Base-by-base conservation (phyloP, 2,888 invertebrate species). In the Bellardia pandia region DNA sequence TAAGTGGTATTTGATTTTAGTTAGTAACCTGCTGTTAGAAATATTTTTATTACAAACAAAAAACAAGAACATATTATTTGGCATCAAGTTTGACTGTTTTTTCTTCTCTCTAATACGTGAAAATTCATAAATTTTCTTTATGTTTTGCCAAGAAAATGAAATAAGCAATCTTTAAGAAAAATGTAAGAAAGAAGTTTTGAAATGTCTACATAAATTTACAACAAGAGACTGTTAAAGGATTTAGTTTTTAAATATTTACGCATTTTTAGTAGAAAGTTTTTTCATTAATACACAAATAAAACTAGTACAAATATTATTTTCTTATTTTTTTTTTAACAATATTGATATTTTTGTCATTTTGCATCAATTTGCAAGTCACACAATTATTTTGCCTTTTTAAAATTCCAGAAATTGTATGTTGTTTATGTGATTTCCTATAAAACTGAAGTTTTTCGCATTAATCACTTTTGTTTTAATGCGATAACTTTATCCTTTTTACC, bases 1-100 rank as follows among this genome's bases (percentile, higher is more conserved):
- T 74, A 69, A 84, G 86, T 77, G 53, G 14, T 60, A 84, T 68
- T 80, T 85, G 84, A 87, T 81, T 87, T 77, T 45, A 69, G 60
- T 74, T 51, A 30, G 77, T 64, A 85, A 81, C 84, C 86, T 84
- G 84, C 86, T 85, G 86, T 81, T 87, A 64, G 77, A 33, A 74
- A 74, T 68, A 77, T 77, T 76, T 76, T 83, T 72, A 84, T 80
- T 85, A 51, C 3, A 66, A 37, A 80, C 77, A 40, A 14, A 60
- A 23, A 37, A 71, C 8, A 9, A 30, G n/a, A 82, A 75, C 58
- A 80, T 56, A 58, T 86, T 74, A 78, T 64, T 79, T 86, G 78
- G 69, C 75, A 79, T 69, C 75, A 69, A 82, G 69, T 79, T 75
- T 1, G 40, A 76, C n/a, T 33, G 37, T 7, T 33, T 42, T 40